Evolutionary conservation across 2,888 invertebrate species (phyloP).

Genomic region (Diachrysia chrysitis): DNA sequence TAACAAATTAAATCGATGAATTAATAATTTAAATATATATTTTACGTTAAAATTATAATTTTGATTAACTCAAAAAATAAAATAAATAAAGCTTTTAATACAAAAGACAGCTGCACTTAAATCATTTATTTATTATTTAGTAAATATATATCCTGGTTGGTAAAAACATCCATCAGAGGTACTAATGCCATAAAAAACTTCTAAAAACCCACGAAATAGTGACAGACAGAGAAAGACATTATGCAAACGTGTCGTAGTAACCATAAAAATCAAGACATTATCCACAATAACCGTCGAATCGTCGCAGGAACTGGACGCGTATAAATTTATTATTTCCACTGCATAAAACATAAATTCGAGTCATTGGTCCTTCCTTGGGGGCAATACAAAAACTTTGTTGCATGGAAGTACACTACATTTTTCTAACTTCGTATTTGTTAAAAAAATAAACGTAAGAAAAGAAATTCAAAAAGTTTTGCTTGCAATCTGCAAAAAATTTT

Average conservation of each 20-base stretch:
- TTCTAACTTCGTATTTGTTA: conserved; percentile 28
- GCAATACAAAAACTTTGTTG: conserved; percentile 62
- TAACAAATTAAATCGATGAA: too few relatives aligned
- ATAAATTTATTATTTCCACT: conserved; percentile 89
- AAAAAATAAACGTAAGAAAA: conserved; percentile 8
- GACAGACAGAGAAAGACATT: conserved; percentile 70
- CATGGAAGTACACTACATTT: conserved; percentile 48
- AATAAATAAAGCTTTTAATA: too few relatives aligned
- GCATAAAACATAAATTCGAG: conserved; percentile 88
- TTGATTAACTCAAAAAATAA: too few relatives aligned
- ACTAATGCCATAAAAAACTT: too few relatives aligned
- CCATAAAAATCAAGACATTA: conserved; percentile 82
- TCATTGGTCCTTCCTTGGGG: conserved; percentile 84
- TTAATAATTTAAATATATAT: too few relatives aligned
- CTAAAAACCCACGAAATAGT: conserved; percentile 3
- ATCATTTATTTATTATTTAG: too few relatives aligned
- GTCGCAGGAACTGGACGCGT: conserved; percentile 84
- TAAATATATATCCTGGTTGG: too few relatives aligned
- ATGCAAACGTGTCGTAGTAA: conserved; percentile 84
- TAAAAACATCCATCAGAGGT: too few relatives aligned
- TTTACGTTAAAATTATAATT: too few relatives aligned
- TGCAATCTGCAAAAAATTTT: background rate
- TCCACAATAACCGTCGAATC: conserved; percentile 71
- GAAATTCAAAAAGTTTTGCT: background rate
- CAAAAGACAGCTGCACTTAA: too few relatives aligned